Percentiles rank a stretch among this genome's conserved stretches.
Evolutionary conservation across 2,113 vertebrate species (phyloP).

Genomic region (Plectropomus leopardus): DNA sequence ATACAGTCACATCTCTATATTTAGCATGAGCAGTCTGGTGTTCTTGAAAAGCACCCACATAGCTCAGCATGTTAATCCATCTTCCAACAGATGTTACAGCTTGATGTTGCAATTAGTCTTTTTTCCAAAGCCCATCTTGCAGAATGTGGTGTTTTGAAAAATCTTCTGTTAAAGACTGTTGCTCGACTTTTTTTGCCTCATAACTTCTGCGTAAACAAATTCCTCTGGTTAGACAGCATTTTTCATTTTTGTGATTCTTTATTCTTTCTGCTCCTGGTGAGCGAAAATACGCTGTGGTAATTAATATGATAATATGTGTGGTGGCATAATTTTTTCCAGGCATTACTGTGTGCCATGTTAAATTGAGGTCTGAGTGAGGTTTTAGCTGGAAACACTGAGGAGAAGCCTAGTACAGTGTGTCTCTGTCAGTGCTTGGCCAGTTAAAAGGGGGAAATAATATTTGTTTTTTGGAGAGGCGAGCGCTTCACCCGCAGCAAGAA

Average conservation of each 20-base stretch:
- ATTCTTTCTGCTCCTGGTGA: constrained; percentile 58
- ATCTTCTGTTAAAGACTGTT: constrained; percentile 7
- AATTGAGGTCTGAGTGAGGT: constrained; percentile 75
- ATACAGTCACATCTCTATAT: constrained; percentile 24
- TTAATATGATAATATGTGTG: constrained; percentile 80
- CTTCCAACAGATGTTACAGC: constrained; percentile 34
- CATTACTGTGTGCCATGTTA: constrained; percentile 62
- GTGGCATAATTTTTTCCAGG: constrained; percentile 75
- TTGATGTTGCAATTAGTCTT: constrained; percentile 34
- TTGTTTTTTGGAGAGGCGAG: constrained; percentile 59
- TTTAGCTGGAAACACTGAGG: constrained; percentile 78
- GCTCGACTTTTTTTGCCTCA: constrained; percentile 11
- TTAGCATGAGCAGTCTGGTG: constrained; percentile 12
- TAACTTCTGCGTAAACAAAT: constrained; percentile 65
- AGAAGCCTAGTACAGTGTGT: constrained; percentile 66
- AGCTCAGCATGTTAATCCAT: constrained; percentile 7
- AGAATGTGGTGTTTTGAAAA: constrained; percentile 36
- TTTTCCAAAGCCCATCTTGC: background rate
- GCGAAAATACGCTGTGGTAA: constrained; percentile 71
- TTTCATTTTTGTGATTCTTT: constrained; percentile 60
- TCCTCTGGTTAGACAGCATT: constrained; percentile 64
- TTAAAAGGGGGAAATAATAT: constrained; percentile 68
- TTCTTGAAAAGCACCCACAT: constrained; percentile 41
- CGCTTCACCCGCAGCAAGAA: constrained; percentile 29
- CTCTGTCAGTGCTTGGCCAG: constrained; percentile 65